Percentiles rank a stretch among this genome's conserved stretches.
Conservation (phyloP, 1,140 invertebrate species). For the Leptinotarsa texana region DNA sequence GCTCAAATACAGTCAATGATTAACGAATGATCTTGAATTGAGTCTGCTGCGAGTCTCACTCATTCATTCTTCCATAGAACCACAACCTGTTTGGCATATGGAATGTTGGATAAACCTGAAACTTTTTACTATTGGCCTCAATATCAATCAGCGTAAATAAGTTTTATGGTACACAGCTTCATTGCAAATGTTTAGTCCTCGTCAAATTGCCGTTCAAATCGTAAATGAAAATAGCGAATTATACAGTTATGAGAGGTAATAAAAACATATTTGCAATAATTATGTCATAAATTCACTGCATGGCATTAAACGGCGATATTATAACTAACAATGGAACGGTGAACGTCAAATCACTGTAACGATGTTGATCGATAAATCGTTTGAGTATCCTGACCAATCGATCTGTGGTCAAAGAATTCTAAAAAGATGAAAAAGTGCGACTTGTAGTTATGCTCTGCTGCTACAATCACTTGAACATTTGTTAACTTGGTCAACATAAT, state of each 20-base stretch:
- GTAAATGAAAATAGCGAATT: slow-evolving; percentile 3
- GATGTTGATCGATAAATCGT: not conserved
- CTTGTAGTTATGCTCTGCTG: too few relatives aligned
- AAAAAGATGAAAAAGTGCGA: too few relatives aligned
- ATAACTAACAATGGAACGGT: not conserved
- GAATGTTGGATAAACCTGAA: too few relatives aligned
- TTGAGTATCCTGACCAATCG: not conserved
- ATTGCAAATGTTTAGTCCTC: not conserved
- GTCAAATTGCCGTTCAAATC: not conserved
- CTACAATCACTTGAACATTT: too few relatives aligned
- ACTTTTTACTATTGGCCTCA: not conserved
- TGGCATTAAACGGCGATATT: not conserved
- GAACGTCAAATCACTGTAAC: not conserved
- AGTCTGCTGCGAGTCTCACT: too few relatives aligned
- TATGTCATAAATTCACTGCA: slow-evolving; percentile 1
- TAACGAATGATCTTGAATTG: too few relatives aligned
- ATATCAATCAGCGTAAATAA: not conserved
- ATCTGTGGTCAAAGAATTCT: not conserved
- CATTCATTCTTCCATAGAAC: too few relatives aligned
- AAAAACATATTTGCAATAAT: slow-evolving; percentile 7
- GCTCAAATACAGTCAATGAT: too few relatives aligned
- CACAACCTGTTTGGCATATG: too few relatives aligned
- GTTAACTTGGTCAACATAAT: too few relatives aligned
- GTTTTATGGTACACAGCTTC: not conserved
- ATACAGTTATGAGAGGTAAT: not conserved